These are phyloP conservation scores for Rhinophrynus dorsalis DNA, from an alignment of 2,797 vertebrate genomes.

Conservation along the genomic window DNA sequence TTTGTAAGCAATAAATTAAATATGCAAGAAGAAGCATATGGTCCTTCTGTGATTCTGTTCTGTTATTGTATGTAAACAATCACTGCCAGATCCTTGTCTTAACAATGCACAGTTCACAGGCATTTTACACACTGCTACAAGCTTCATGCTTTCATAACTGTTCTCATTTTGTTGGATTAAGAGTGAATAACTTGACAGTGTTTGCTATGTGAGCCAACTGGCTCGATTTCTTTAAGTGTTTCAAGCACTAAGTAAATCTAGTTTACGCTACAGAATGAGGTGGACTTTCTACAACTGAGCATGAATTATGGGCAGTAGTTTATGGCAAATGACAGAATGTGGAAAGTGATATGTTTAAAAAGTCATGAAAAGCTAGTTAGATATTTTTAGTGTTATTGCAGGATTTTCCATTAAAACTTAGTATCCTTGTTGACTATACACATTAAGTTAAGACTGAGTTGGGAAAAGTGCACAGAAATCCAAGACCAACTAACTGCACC, in stretches of 20 bases:
- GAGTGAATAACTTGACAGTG: conserved; percentile 39
- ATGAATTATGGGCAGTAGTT: conserved; percentile 47
- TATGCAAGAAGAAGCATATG: conserved; percentile 26
- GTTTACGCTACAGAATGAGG: conserved; percentile 46
- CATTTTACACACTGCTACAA: conserved; percentile 30
- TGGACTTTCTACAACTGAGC: conserved; percentile 51
- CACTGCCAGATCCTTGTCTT: conserved; percentile 21
- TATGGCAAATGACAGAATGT: conserved; percentile 28
- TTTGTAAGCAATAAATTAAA: conserved; percentile 1
- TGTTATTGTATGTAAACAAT: conserved; percentile 43
- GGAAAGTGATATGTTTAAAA: conserved; percentile 18
- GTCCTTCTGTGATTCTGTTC: conserved; percentile 36
- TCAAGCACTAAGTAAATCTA: conserved; percentile 53
- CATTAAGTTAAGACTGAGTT: not conserved
- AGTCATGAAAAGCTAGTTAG: conserved; percentile 3
- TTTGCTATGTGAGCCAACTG: conserved; percentile 46
- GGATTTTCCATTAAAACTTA: not conserved
- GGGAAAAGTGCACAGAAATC: not conserved
- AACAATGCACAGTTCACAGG: conserved; percentile 28
- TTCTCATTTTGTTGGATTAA: conserved; percentile 37
- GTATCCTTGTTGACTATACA: not conserved
- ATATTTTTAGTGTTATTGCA: conserved; percentile 7
- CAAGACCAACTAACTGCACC: too few relatives aligned
- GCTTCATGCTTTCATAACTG: conserved; percentile 21
- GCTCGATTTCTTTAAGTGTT: conserved; percentile 50